Percentiles rank a stretch among this genome's conserved stretches.
These are phyloP conservation scores for Corythornis madagascariensis DNA, from an alignment of 2,113 vertebrate species.

Conservation along the genomic window DNA sequence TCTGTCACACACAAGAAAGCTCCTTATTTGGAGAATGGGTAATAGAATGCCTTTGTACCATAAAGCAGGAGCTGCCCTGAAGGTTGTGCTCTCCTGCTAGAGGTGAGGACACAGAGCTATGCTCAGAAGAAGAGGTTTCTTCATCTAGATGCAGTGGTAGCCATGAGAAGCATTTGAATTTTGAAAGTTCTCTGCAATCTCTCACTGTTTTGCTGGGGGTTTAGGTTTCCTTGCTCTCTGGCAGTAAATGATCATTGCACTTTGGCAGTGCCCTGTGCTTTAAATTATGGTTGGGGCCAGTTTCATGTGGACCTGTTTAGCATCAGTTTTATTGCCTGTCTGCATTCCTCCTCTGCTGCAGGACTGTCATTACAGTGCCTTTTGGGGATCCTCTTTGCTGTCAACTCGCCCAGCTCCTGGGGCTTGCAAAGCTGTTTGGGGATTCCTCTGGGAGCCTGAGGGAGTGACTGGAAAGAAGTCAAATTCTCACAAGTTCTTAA, in stretches of 20 bases:
- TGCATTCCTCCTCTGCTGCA: neutral
- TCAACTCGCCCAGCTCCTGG: conserved; percentile 8
- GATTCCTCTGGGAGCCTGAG: conserved; percentile 30
- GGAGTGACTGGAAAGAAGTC: conserved; percentile 20
- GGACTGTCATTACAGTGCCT: conserved; percentile 7
- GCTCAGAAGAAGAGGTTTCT: neutral
- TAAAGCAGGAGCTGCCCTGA: neutral
- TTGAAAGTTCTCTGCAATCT: neutral
- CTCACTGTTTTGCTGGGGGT: neutral
- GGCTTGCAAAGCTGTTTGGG: conserved; percentile 22
- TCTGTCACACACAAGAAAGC: neutral
- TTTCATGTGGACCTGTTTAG: conserved; percentile 10
- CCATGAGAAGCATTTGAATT: neutral
- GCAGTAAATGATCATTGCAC: neutral
- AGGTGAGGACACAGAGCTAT: neutral
- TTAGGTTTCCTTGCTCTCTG: conserved; percentile 20
- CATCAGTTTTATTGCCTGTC: conserved; percentile 18
- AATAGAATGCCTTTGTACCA: neutral
- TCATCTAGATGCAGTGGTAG: neutral
- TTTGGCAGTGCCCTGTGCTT: conserved; percentile 9
- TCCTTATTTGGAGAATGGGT: neutral
- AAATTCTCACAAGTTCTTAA: conserved; percentile 3
- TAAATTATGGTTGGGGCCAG: neutral
- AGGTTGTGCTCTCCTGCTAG: neutral
- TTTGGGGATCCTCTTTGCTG: conserved; percentile 29